A percentile compares a stretch with the other conserved stretches of the same genome.
Evolutionary conservation across 2,113 vertebrate species (phyloP).

Genomic region (Nothobranchius kuhntae): DNA sequence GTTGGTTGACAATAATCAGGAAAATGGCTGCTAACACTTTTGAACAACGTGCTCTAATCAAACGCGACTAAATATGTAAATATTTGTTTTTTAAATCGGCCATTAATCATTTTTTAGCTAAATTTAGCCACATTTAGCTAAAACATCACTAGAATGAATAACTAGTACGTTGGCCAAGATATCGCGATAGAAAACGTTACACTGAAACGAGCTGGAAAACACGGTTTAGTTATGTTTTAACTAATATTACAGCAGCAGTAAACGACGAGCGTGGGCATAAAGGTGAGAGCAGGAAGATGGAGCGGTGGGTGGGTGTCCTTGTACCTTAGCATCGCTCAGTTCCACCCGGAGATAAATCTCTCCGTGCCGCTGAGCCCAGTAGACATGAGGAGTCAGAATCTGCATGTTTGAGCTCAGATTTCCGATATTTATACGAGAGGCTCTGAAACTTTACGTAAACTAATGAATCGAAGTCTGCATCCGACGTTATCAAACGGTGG

Average conservation of each 20-base stretch:
- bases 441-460: fast-evolving
- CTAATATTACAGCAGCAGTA: background rate
- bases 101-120: too few relatives aligned
- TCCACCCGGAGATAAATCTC: conserved; percentile 92
- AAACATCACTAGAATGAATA: too few relatives aligned
- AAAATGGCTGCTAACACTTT: too few relatives aligned
- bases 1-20: too few relatives aligned
- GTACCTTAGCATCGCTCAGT: conserved; percentile 90
- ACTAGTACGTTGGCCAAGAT: too few relatives aligned
- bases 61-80: too few relatives aligned
- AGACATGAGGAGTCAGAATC: conserved; percentile 90
- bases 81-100: too few relatives aligned
- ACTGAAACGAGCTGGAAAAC: too few relatives aligned
- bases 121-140: too few relatives aligned
- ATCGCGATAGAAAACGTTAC: too few relatives aligned
- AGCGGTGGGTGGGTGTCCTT: background rate
- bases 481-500: background rate
- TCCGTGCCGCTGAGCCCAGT: conserved; percentile 92
- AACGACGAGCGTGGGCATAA: background rate
- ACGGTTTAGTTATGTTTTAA: background rate
- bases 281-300: background rate
- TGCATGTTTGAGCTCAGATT: conserved; percentile 47
- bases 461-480: background rate
- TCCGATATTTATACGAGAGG: background rate
- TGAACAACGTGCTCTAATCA: too few relatives aligned